Percentiles rank a stretch among this genome's conserved stretches.
Evolutionary conservation across 2,888 invertebrate species (phyloP).

Genomic region (Sinodicranocentrus sp.): DNA sequence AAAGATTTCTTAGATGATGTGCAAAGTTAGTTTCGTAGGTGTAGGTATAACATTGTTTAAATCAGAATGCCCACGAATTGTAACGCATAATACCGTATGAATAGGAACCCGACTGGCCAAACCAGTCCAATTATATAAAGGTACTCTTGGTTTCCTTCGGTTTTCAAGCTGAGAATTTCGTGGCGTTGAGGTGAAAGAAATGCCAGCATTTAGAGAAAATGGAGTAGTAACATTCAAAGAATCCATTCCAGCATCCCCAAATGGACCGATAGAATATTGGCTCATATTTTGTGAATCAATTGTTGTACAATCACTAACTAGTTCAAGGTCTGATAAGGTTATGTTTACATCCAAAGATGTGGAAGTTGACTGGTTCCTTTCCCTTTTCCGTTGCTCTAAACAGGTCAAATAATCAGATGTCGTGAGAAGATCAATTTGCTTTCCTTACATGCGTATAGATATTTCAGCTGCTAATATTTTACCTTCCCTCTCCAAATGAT

Average conservation of each 20-base stretch:
- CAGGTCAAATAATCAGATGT: neutral
- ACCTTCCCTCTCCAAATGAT: conserved; percentile 39
- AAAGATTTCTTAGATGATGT: neutral
- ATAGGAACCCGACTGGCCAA: conserved; percentile 63
- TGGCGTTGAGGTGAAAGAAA: no score
- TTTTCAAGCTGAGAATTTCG: no score
- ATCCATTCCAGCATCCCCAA: neutral
- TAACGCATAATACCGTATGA: conserved; percentile 68
- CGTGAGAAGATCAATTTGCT: neutral
- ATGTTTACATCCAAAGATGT: no score
- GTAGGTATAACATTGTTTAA: neutral
- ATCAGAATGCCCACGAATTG: no score
- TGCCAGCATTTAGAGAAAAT: no score
- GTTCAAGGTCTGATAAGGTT: no score
- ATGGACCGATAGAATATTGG: neutral
- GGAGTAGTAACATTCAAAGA: neutral
- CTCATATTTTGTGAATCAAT: no score
- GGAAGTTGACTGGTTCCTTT: no score
- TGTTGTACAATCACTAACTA: no score
- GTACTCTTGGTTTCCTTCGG: no score
- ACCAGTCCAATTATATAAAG: conserved; percentile 29
- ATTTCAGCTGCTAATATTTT: neutral
- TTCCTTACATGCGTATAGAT: neutral
- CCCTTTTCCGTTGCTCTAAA: no score
- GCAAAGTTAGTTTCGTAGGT: neutral